phyloP scores from a whole-genome alignment of 1,140 invertebrate genomes.

The Amphibalanus amphitrite region DNA sequence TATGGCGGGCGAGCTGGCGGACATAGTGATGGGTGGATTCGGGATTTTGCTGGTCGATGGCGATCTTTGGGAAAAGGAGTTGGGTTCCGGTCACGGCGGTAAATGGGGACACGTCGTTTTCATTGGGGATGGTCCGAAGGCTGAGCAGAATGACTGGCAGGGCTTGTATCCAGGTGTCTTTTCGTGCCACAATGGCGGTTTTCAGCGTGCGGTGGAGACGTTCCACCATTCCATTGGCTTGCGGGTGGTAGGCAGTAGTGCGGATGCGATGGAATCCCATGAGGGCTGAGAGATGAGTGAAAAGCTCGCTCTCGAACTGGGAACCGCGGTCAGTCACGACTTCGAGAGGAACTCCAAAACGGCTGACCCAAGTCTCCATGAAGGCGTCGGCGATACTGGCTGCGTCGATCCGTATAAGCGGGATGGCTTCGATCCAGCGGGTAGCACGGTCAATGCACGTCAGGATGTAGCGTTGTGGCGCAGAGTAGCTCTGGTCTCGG shows the following conservation, averaged over 20 bases:
- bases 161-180: too few species aligned
- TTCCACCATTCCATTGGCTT: conserved; percentile 25
- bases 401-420: conserved; percentile 24
- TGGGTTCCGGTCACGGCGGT: too few species aligned
- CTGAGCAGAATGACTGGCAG: too few species aligned
- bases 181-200: too few species aligned
- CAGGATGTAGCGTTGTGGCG: too few species aligned
- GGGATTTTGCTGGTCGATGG: too few species aligned
- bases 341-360: conserved; percentile 21
- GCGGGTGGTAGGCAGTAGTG: conserved; percentile 25
- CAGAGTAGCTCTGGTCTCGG: too few species aligned
- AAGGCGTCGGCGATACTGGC: conserved; percentile 24
- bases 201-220: conserved; percentile 27
- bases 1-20: too few species aligned
- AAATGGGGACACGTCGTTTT: too few species aligned
- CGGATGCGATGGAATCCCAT: conserved; percentile 14
- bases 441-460: conserved; percentile 30
- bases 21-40: too few species aligned
- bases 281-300: conserved; percentile 11
- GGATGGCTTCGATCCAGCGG: conserved; percentile 27
- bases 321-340: conserved; percentile 23
- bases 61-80: too few species aligned
- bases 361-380: conserved; percentile 22
- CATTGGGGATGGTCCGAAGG: too few species aligned
- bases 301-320: conserved; percentile 25